Base-by-base conservation (phyloP, 1,140 invertebrate species). In the Portunus trituberculatus region DNA sequence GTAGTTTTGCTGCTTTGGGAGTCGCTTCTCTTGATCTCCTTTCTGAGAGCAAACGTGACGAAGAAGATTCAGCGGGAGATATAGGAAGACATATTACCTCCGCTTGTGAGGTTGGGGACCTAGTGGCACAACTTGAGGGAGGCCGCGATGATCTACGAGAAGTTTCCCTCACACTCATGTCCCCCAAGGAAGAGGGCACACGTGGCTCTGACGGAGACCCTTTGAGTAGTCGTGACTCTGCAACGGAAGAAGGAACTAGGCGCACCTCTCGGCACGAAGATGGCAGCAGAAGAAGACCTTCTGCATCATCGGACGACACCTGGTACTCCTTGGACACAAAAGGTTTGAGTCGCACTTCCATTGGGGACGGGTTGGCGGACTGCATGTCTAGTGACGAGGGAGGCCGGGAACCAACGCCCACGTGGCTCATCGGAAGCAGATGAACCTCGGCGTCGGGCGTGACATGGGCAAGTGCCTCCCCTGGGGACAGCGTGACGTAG, bases 11-110 rank as follows among this genome's bases (percentile, higher is more conserved):
- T 31, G 92, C 16, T 32, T 87, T 84, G 32, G 39, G 28, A 25
- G 29, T 32, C n/a, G 86, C 92, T 14, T 92, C 91, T 86, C 91
- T 93, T 39, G 91, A 93, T 93, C 76, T 93, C 76, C 45, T 76
- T 28, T n/a, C 91, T 8, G 25, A 32, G 4, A 14, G 32, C 3
- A 28, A 45, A 16, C 87, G 92, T 59, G 84, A 59, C 46, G 46
- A 31, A 16, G 83, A 86, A 32, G 92, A 87, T n/a, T 93, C 92
- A 87, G 83, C 84, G 45, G 92, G 92, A 32, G 92, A 93, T 10
- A 93, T 93, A 52, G 92, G 92, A 67, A 93, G 92, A 48, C 92
- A 93, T 59, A 93, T 88, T 29, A 93, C 84, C 39, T 93, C 92
- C 87, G 83, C 87, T 14, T 93, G 82, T 52, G 92, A 83, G 25